phyloP scores from a whole-genome alignment of 1,140 invertebrate genomes.

The Pseudomyrmex flavicornis region DNA sequence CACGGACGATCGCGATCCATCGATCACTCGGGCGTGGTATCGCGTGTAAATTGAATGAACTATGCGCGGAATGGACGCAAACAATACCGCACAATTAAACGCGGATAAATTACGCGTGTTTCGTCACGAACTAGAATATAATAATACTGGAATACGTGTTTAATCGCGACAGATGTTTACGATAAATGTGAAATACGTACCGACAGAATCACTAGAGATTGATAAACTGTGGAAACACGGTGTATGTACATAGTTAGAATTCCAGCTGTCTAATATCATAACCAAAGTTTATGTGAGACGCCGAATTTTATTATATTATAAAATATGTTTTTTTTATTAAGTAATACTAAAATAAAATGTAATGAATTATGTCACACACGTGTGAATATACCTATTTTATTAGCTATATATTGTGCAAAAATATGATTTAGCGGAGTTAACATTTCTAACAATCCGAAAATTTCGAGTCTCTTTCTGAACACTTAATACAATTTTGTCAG shows the following conservation, averaged over 20 bases:
- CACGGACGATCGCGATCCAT: constrained; percentile 55
- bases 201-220: background rate
- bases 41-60: constrained; percentile 58
- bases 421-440: background rate
- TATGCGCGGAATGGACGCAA: constrained; percentile 42
- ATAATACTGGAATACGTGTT: constrained; percentile 42
- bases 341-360: too few relatives aligned
- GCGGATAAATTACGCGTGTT: constrained; percentile 55
- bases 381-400: background rate
- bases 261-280: constrained; percentile 9
- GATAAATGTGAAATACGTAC: constrained; percentile 49
- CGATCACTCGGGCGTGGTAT: constrained; percentile 52
- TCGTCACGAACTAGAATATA: constrained; percentile 49
- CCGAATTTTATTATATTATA: background rate
- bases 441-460: background rate
- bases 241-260: background rate
- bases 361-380: too few relatives aligned
- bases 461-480: background rate
- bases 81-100: constrained; percentile 59
- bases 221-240: constrained; percentile 27
- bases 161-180: constrained; percentile 53
- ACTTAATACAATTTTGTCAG: background rate
- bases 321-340: background rate
- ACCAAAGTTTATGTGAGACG: too few relatives aligned
- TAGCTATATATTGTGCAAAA: background rate